phyloP scores from a whole-genome alignment of 2,797 vertebrate genomes.

The Sebastes kiyomatsui region DNA sequence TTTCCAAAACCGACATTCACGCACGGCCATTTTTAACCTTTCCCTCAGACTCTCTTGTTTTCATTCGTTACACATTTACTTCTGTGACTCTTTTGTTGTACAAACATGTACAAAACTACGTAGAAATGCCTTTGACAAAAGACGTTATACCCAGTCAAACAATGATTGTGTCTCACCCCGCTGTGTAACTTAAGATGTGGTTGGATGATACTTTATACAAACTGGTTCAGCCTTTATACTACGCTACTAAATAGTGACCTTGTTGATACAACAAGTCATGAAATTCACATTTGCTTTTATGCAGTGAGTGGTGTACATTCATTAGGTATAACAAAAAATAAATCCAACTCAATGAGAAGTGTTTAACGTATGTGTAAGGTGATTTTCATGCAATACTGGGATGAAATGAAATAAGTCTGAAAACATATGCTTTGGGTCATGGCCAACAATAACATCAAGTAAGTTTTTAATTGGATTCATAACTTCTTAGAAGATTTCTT shows the following conservation, averaged over 20 bases:
- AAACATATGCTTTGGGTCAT: too few species aligned
- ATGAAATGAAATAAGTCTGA: rapidly evolving
- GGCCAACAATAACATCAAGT: too few species aligned
- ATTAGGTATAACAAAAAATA: rapidly evolving
- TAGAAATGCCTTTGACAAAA: background rate
- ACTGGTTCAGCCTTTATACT: background rate
- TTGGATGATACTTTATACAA: background rate
- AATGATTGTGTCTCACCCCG: background rate
- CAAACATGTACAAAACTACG: background rate
- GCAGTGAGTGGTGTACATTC: too few species aligned
- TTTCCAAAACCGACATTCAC: background rate
- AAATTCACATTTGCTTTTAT: background rate
- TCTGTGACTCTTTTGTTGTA: background rate
- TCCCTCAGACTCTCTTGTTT: background rate
- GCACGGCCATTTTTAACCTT: background rate
- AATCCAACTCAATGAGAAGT: too few species aligned
- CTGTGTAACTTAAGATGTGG: background rate
- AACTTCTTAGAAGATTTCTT: too few species aligned
- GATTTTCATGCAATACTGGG: rapidly evolving
- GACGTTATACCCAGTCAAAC: rapidly evolving
- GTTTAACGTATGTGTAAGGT: rapidly evolving
- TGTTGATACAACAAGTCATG: background rate
- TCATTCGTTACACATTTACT: background rate
- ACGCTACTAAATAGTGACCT: background rate
- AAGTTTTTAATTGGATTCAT: too few species aligned